These are phyloP conservation scores for Anthopleura sola DNA, from an alignment of 64 coral and sea anemone genomes.

Conservation along the genomic window DNA sequence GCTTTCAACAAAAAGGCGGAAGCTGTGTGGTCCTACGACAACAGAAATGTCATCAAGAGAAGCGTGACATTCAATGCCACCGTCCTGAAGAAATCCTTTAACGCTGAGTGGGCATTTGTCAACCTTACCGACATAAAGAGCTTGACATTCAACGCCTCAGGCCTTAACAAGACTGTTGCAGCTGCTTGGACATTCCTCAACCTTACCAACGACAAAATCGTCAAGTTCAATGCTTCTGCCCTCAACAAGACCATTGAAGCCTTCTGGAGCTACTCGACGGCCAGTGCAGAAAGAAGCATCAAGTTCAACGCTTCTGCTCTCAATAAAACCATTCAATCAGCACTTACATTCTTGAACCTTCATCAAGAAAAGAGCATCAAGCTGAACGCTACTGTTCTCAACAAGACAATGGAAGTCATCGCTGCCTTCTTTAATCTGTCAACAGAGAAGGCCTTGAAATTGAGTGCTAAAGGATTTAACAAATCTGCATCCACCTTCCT, in stretches of 20 bases:
- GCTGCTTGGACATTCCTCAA: slow-evolving; percentile 41
- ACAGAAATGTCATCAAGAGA: slow-evolving; percentile 10
- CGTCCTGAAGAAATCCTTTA: slow-evolving; percentile 52
- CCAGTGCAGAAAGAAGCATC: slow-evolving; percentile 36
- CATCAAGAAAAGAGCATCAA: slow-evolving; percentile 60
- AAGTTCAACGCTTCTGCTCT: slow-evolving; percentile 65
- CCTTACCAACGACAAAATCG: slow-evolving; percentile 23
- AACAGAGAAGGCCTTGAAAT: slow-evolving; percentile 32
- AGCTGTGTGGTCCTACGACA: slow-evolving; percentile 31
- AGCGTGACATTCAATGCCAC: slow-evolving; percentile 49
- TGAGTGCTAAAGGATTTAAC: slow-evolving; percentile 56
- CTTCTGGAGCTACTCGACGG: slow-evolving; percentile 55
- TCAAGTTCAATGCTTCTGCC: slow-evolving; percentile 55
- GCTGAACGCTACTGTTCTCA: slow-evolving; percentile 60
- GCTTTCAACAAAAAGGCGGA: slow-evolving; percentile 23
- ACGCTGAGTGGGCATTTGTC: slow-evolving; percentile 39
- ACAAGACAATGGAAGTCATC: slow-evolving; percentile 46
- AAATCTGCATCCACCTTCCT: slow-evolving; percentile 36
- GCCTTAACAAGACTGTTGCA: slow-evolving; percentile 52
- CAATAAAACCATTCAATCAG: slow-evolving; percentile 52
- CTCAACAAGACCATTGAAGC: slow-evolving; percentile 62
- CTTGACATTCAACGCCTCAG: slow-evolving; percentile 61
- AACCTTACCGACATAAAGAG: slow-evolving; percentile 43
- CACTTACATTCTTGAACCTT: slow-evolving; percentile 34
- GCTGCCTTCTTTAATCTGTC: slow-evolving; percentile 30